These are phyloP conservation scores for Hapalemur alaotrensis DNA, from an alignment of 2,797 vertebrate genomes.

Conservation along the genomic window DNA sequence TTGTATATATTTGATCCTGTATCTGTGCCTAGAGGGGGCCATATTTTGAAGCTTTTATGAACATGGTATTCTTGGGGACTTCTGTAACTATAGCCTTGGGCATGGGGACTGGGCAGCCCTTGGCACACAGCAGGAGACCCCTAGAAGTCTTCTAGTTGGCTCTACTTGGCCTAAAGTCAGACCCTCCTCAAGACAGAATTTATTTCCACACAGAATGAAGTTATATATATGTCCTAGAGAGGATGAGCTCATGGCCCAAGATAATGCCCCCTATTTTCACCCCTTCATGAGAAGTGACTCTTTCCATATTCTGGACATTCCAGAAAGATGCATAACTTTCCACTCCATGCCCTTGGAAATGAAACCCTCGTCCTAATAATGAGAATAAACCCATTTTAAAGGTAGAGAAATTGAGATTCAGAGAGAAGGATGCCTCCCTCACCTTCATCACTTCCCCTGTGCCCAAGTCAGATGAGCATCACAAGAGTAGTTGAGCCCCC, in stretches of 20 bases:
- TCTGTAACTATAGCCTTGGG: background rate
- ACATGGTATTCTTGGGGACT: background rate
- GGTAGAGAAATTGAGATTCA: background rate
- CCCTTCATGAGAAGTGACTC: background rate
- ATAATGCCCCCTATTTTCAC: background rate
- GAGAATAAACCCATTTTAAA: background rate
- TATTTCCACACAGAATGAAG: background rate
- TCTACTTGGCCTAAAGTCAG: background rate
- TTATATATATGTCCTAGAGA: background rate
- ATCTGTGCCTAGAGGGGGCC: background rate
- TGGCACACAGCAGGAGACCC: background rate
- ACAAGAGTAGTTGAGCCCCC: background rate
- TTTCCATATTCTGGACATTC: background rate
- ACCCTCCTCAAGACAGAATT: background rate
- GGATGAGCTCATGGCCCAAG: background rate
- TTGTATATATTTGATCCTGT: background rate
- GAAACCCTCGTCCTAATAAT: background rate
- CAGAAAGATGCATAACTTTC: background rate
- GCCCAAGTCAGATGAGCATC: slow-evolving; percentile 2
- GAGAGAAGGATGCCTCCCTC: background rate
- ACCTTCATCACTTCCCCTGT: background rate
- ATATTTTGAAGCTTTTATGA: background rate
- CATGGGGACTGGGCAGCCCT: too few species aligned
- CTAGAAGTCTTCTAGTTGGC: background rate
- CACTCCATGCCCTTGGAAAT: background rate